Evolutionary conservation across 2,888 invertebrate genomes (phyloP), one percentile per base, ranked within the genome.

Genomic region (Xanthia icteritia): DNA sequence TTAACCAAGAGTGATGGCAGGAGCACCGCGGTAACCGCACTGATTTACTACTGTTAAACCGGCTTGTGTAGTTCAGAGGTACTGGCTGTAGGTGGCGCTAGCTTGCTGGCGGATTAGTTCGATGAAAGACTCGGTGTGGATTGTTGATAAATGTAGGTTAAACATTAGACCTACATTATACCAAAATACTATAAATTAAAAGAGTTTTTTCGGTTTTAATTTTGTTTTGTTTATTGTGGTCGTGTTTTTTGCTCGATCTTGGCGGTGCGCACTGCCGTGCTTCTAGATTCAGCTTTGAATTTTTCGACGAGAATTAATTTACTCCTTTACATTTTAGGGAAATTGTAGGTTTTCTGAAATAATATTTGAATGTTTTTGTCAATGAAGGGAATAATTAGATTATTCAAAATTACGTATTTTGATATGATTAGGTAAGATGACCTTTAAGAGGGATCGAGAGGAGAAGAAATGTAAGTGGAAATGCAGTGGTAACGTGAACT

Each of bases 41-140:
- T 93, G 93, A 93, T 94, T 93, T 93, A 94, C 92, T 92, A 90
- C 90, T 91, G 92, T 92, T 93, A 86, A 90, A 90, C 90, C 85
- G 78, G 85, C 87, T 89, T 88, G 90, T 89, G 92, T 92, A 91
- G 90, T 92, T 92, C 67, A 79, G 69, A n/a, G 13, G 74, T 75
- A 90, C 82, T 85, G 84, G 70, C 5, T 6, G 4, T 27, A 71
- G 60, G 3, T 27, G 2, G 8, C 60, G 73, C 74, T 58, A 83
- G 51, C 83, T 65, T 73, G 80, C n/a, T 63, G 15, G 75, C 15
- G 13, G 36, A 79, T 39, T 69, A 45, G 72, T 75, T 79, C 20
- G 67, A 17, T 27, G 11, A 20, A 13, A 0, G 31, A 67, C 8
- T 45, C 4, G 2, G 39, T 42, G 65, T 27, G 42, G 17, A 2